These are phyloP conservation scores for Miopithecus talapoin DNA, from an alignment of 2,797 vertebrate genomes.

Conservation along the genomic window DNA sequence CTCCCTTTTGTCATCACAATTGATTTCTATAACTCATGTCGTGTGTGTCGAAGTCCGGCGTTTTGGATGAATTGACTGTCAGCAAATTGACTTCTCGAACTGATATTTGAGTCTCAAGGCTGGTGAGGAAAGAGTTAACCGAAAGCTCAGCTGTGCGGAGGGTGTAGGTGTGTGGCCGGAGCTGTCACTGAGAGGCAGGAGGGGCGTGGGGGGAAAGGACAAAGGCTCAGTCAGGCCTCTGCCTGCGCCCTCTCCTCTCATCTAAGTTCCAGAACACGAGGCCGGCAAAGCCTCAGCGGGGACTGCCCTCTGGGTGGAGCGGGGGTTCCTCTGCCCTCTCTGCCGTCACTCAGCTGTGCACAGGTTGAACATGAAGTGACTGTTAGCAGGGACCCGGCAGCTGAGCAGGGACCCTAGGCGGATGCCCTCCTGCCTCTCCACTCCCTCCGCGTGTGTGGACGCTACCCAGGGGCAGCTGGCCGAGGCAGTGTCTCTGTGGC, in stretches of 20 bases:
- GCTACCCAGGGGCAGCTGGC: not conserved
- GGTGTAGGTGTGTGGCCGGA: not conserved
- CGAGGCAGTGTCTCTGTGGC: not conserved
- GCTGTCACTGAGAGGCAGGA: not conserved
- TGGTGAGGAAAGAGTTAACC: not conserved
- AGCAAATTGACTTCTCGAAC: not conserved
- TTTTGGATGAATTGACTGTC: not conserved
- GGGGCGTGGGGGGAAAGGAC: not conserved
- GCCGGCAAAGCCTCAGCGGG: not conserved
- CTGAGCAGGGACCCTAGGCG: rapidly evolving
- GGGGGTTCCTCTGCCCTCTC: not conserved
- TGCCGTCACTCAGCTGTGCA: not conserved
- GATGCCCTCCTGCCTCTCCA: rapidly evolving
- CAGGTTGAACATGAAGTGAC: too few species aligned
- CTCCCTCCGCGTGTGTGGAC: not conserved
- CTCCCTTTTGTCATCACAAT: not conserved
- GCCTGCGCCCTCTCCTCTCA: not conserved
- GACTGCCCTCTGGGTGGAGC: not conserved
- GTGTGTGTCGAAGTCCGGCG: rapidly evolving
- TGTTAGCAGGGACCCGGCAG: not conserved
- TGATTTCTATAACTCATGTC: not conserved
- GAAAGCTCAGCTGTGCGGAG: not conserved
- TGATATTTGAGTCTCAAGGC: not conserved
- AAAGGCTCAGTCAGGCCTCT: not conserved
- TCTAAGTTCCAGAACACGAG: too few species aligned